Evolutionary conservation across 2,797 vertebrate genomes (phyloP), one percentile per base, ranked within the genome.

Genomic region (Notolabrus celidotus): DNA sequence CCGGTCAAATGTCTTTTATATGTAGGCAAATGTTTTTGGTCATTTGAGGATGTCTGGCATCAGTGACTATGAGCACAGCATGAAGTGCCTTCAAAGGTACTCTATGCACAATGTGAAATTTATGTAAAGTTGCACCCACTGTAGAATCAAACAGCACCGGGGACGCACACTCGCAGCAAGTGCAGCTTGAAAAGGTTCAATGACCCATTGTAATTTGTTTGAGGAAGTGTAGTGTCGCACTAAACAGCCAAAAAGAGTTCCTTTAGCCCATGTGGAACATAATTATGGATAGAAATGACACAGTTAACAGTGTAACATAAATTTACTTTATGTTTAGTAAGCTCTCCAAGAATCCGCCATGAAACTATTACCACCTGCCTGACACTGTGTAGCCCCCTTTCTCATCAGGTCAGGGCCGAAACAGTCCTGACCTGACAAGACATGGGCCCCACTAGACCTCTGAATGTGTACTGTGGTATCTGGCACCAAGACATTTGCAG

Each of bases 21-120:
- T 52, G 69, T 69, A 58, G 58, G 65, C 23, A 68, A 57, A 74
- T 5, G 74, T 16, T 25, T 47, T 23, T 22, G 7, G 9, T 69
- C 53, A 52, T n/a, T 62, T 41, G 25, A n/a, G 45, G 52, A 33
- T 41, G 25, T 52, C 59, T 75, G 39, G 34, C 56, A 60, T 70
- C 54, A 63, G 51, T 52, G 47, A 41, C 77, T 38, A 51, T 36
- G 29, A 54, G 45, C 11, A n/a, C 34, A 67, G 34, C 25, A 49
- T 38, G 22, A 64, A 41, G 10, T 47, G 16, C 20, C 53, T 68
- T 47, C 71, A 54, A 39, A 73, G 42, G 23, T 50, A 41, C 29
- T 31, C 9, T 52, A 27, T 11, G 46, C 27, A 62, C 20, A 22
- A 25, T 52, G 59, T 49, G 39, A 75, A 51, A 67, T 67, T 1